Conservation (phyloP, 1,140 invertebrate genomes). For the Potamilus streckersoni region DNA sequence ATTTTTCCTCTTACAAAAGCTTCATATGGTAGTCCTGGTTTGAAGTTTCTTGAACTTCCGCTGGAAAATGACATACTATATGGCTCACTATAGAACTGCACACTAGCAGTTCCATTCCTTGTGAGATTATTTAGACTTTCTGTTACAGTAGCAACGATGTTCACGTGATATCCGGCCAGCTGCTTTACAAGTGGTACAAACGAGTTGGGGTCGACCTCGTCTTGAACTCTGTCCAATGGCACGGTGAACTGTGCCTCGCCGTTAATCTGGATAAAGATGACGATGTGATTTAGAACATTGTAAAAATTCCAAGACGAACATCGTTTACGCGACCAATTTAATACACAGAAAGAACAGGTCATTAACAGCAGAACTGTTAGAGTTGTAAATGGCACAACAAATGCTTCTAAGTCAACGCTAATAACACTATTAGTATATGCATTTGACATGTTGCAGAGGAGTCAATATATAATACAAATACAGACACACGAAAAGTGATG, state of each 20-base stretch:
- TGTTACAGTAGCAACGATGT: constrained; percentile 12
- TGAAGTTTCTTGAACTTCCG: constrained; percentile 16
- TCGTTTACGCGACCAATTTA: too few species aligned
- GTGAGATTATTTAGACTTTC: constrained; percentile 31
- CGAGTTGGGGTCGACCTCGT: constrained; percentile 20
- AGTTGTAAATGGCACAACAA: too few species aligned
- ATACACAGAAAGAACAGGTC: too few species aligned
- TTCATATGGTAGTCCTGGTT: constrained; percentile 26
- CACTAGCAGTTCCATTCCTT: constrained; percentile 9
- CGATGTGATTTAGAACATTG: too few species aligned
- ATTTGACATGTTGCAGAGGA: too few species aligned
- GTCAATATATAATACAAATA: too few species aligned
- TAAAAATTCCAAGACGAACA: too few species aligned
- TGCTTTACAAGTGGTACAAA: constrained; percentile 24
- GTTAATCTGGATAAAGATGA: constrained; percentile 9
- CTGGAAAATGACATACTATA: constrained; percentile 10
- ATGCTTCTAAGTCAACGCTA: too few species aligned
- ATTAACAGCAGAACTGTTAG: too few species aligned
- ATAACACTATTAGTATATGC: too few species aligned
- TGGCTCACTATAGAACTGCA: constrained; percentile 23
- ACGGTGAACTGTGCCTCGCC: constrained; percentile 25
- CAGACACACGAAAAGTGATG: too few species aligned
- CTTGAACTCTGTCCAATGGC: constrained; percentile 14
- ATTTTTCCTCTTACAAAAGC: constrained; percentile 12
- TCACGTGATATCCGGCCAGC: constrained; percentile 15